Evolutionary conservation across 2,113 vertebrate genomes (phyloP).

Genomic region (Oncorhynchus tshawytscha): DNA sequence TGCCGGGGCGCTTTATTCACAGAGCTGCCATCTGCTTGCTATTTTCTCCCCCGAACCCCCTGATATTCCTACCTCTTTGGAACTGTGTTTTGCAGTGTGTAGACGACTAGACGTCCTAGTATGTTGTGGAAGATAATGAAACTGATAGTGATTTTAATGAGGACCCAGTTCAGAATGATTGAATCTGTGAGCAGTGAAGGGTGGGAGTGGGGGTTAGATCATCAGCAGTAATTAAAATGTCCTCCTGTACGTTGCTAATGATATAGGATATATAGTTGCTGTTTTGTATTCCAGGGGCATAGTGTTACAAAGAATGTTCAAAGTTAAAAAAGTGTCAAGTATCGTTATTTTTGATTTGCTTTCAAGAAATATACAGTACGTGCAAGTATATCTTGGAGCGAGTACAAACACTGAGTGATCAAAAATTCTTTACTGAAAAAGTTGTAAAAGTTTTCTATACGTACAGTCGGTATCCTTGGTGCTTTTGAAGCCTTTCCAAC

Average conservation of each 20-base stretch:
- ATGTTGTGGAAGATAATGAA: conserved; percentile 4
- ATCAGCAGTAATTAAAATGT: conserved; percentile 2
- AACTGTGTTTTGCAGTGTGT: background rate
- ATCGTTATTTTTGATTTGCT: too few relatives aligned
- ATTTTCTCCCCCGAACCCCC: background rate
- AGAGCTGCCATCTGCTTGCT: conserved; percentile 5
- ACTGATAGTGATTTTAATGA: conserved; percentile 9
- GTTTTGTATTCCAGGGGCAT: background rate
- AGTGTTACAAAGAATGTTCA: too few relatives aligned
- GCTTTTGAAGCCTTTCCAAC: too few relatives aligned
- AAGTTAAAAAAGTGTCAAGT: too few relatives aligned
- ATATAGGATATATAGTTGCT: background rate
- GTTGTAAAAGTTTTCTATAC: too few relatives aligned
- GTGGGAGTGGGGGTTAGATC: background rate
- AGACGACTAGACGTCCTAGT: background rate
- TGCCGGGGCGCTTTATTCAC: background rate
- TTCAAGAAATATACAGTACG: too few relatives aligned
- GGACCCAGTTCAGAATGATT: background rate
- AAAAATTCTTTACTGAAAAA: too few relatives aligned
- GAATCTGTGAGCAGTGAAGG: conserved; percentile 3
- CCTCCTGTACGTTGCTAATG: background rate
- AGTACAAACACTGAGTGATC: too few relatives aligned
- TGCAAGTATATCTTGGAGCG: too few relatives aligned
- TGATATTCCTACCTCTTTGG: background rate
- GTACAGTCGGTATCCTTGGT: too few relatives aligned